phyloP scores from a whole-genome alignment of 2,888 invertebrate species.

The Heliothis peltigera region DNA sequence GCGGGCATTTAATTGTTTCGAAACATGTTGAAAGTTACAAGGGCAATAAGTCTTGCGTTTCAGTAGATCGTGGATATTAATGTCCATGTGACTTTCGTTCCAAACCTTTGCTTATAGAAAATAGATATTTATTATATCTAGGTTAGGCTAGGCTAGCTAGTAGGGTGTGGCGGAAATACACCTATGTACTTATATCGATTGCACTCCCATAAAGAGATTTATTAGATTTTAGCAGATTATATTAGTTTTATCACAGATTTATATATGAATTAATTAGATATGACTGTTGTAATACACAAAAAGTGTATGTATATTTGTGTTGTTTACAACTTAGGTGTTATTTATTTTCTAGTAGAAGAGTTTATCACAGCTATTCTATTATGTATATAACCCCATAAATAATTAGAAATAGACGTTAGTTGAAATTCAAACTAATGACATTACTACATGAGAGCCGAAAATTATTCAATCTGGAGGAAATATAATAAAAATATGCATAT shows the following conservation, averaged over 20 bases:
- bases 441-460: conserved; percentile 15
- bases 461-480: too few species aligned
- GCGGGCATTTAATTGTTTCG: conserved; percentile 53
- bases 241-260: conserved; percentile 14
- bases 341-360: conserved; percentile 32
- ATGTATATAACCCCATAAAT: neutral
- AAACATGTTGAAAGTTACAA: conserved; percentile 37
- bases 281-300: conserved; percentile 1
- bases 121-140: conserved; percentile 1
- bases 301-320: conserved; percentile 23
- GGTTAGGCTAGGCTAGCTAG: conserved; percentile 2
- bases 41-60: conserved; percentile 13
- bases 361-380: conserved; percentile 8
- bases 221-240: conserved; percentile 28
- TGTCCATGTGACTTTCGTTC: conserved; percentile 32
- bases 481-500: too few species aligned
- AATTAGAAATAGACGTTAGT: neutral
- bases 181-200: conserved; percentile 16
- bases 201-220: conserved; percentile 16
- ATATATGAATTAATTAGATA: conserved; percentile 10
- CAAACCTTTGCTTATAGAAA: conserved; percentile 14
- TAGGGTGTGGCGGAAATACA: conserved; percentile 32
- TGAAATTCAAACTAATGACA: conserved; percentile 18
- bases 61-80: conserved; percentile 1
- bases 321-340: conserved; percentile 33